Evolutionary conservation across 1,140 invertebrate genomes (phyloP), one percentile per base, ranked within the genome.

Genomic region (Leptonema lineaticorne): DNA sequence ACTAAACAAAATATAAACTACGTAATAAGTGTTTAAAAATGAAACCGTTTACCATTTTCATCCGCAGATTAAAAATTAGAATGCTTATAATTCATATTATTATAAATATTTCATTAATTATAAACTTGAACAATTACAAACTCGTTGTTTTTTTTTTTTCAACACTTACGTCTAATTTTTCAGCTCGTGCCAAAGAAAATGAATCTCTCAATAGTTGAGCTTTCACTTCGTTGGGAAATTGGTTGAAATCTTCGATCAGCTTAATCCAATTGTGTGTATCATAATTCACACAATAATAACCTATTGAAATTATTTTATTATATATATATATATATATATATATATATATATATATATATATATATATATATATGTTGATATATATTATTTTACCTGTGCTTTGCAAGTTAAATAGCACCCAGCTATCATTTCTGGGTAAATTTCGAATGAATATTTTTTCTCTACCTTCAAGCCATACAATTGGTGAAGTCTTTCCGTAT

Each of bases 201-300:
- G 89, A 81, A 79, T 94, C 92, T 72, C 91, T 88, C 18, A 94
- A 81, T 2, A 93, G 75, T 71, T 91, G 88, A 0, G 90, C 90
- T 41, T 90, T 81, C 74, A 89, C 91, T 0, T 87, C 76, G 1
- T 83, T 76, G 0, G 79, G 78, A 46, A 92, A 87, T 0, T 69
- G 74, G 26, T 78, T 80, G 1, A 87, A 81, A 59, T 84, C 78
- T 5, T 82, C 71, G 8, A 83, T 83, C 1, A 91, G 76, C 0
- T 77, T 72, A 9, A 78, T 72, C 90, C 89, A 91, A 68, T 87
- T 87, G 1, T 74, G 58, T 18, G 78, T 69, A 56, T 90, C 87
- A 69, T 91, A 91, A 75, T 90, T 90, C 0, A 90, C 88, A 2
- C 86, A 77, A 73, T 86, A 90, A 73, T 86, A 89, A 1, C 85